phyloP scores from a whole-genome alignment of 2,797 vertebrate species.

The Emys orbicularis region DNA sequence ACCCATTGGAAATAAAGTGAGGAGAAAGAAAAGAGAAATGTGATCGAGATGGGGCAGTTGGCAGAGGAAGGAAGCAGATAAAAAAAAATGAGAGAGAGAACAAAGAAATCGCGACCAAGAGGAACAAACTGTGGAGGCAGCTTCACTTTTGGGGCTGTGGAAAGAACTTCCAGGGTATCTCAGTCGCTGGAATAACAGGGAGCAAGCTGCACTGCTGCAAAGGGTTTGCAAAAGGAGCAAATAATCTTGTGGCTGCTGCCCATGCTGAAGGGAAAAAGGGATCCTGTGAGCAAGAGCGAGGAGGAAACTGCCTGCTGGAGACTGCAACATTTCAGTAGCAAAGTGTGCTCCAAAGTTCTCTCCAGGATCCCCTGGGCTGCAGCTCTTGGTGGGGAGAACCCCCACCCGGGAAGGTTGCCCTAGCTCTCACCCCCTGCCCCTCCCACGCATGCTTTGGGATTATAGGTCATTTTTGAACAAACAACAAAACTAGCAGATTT shows the following conservation, averaged over 20 bases:
- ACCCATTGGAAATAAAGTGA: slow-evolving; percentile 42
- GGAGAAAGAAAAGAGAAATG: slow-evolving; percentile 27
- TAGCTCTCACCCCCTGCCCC: background rate
- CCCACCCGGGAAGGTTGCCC: background rate
- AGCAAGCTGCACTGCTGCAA: background rate
- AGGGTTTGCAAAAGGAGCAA: background rate
- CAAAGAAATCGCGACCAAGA: background rate
- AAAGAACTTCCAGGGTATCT: background rate
- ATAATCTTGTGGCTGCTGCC: background rate
- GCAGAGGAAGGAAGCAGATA: slow-evolving; percentile 4
- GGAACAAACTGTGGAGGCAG: background rate
- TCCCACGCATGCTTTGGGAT: background rate
- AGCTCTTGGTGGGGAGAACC: background rate
- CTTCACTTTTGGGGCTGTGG: background rate
- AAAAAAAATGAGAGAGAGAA: background rate
- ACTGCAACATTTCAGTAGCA: background rate
- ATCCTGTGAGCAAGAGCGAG: background rate
- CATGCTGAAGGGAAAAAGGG: background rate
- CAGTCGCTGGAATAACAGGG: background rate
- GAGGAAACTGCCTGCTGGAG: background rate
- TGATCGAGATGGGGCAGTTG: slow-evolving; percentile 56
- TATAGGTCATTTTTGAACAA: background rate
- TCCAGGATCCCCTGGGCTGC: background rate
- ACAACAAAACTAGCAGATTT: background rate
- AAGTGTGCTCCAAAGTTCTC: background rate